These are phyloP conservation scores for Halocynthia roretzi DNA, from an alignment of 23 tunicate species.

Conservation along the genomic window DNA sequence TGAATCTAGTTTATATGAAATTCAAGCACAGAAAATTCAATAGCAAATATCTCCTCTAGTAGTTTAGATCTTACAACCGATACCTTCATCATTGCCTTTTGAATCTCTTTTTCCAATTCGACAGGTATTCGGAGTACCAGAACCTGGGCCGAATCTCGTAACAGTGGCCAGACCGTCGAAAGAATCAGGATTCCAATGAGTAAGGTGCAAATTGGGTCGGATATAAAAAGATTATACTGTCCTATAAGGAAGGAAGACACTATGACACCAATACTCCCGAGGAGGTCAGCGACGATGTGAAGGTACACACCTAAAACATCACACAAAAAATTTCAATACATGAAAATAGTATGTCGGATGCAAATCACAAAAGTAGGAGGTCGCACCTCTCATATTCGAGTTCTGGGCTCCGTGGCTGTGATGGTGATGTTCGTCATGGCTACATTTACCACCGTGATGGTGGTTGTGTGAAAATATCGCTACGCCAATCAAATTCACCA, in stretches of 20 bases:
- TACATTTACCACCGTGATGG: conserved; percentile 16
- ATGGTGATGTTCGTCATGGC: conserved; percentile 11
- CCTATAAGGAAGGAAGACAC: conserved; percentile 68
- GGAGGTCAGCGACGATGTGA: conserved; percentile 78
- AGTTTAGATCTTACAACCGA: background rate
- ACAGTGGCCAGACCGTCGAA: conserved; percentile 64
- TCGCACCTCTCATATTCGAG: conserved; percentile 15
- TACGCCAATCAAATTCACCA: conserved; percentile 81
- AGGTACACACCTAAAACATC: conserved; percentile 51
- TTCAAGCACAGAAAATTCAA: background rate
- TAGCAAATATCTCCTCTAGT: background rate
- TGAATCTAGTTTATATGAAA: conserved; percentile 2
- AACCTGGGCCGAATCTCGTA: conserved; percentile 58
- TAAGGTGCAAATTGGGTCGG: conserved; percentile 86
- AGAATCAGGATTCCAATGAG: conserved; percentile 62
- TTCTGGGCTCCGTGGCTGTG: conserved; percentile 27
- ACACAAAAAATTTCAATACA: background rate
- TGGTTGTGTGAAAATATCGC: conserved; percentile 74
- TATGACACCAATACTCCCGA: conserved; percentile 91
- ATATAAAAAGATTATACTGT: conserved; percentile 51
- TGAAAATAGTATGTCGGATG: background rate
- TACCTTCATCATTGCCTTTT: conserved; percentile 51
- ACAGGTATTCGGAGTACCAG: conserved; percentile 56
- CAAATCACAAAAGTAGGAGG: background rate
- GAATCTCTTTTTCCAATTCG: conserved; percentile 32